phyloP scores from a whole-genome alignment of 2,888 invertebrate genomes.

The Caenorhabditis macrosperma region DNA sequence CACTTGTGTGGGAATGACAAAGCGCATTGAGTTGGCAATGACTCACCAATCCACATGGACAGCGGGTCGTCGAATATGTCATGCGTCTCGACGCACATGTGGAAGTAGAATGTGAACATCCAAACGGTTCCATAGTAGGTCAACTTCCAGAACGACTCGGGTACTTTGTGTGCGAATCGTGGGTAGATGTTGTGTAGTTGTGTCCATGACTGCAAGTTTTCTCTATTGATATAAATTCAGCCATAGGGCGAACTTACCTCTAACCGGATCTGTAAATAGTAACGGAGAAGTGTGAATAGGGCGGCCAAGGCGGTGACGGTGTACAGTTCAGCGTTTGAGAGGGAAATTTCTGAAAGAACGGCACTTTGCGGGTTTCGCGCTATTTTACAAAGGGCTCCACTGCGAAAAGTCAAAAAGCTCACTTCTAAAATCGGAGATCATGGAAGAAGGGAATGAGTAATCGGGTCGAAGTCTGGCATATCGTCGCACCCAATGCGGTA shows the following conservation, averaged over 20 bases:
- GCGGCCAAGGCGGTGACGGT: conserved; percentile 62
- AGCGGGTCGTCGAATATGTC: conserved; percentile 80
- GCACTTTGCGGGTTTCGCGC: no score
- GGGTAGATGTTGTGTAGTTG: conserved; percentile 57
- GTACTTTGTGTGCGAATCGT: conserved; percentile 73
- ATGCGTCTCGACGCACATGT: conserved; percentile 78
- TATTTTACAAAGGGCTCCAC: no score
- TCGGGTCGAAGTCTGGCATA: conserved; percentile 70
- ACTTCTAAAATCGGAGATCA: conserved; percentile 65
- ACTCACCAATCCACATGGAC: conserved; percentile 80
- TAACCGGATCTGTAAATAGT: conserved; percentile 59
- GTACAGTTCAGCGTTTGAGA: conserved; percentile 55
- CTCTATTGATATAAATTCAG: neutral
- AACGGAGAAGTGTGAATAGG: conserved; percentile 65
- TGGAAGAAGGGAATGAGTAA: conserved; percentile 66
- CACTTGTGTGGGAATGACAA: no score
- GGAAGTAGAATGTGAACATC: conserved; percentile 80
- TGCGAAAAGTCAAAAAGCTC: no score
- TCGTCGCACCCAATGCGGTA: conserved; percentile 65
- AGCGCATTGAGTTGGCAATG: neutral
- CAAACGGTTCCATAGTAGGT: conserved; percentile 81
- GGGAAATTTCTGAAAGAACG: conserved; percentile 46
- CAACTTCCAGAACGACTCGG: conserved; percentile 82
- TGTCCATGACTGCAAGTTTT: conserved; percentile 53
- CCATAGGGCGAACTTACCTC: conserved; percentile 10